These are phyloP conservation scores for Ctenicera cuprea DNA, from an alignment of 2,888 invertebrate genomes.

Conservation along the genomic window DNA sequence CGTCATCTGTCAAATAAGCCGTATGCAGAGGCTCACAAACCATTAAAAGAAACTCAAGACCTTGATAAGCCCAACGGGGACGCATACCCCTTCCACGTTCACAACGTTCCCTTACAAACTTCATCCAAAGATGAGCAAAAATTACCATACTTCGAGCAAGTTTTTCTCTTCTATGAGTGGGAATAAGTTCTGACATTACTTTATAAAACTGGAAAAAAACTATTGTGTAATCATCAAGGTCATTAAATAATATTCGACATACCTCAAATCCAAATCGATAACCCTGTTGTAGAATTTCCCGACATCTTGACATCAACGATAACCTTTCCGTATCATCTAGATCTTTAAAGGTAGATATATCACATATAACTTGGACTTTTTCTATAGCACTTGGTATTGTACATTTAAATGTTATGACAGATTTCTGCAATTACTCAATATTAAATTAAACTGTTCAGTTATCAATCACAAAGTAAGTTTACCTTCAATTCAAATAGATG, in stretches of 20 bases:
- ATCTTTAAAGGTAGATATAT: conserved; percentile 74
- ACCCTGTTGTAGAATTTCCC: conserved; percentile 89
- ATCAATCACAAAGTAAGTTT: conserved; percentile 19
- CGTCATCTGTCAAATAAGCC: conserved; percentile 82
- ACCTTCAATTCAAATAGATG: conserved; percentile 58
- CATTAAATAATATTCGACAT: conserved; percentile 50
- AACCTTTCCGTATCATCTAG: conserved; percentile 77
- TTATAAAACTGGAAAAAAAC: conserved; percentile 77
- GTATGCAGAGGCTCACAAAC: conserved; percentile 91
- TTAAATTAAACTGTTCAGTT: not conserved
- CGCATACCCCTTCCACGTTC: conserved; percentile 87
- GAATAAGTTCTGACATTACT: conserved; percentile 81
- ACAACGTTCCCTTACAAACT: conserved; percentile 88
- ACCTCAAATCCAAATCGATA: conserved; percentile 94
- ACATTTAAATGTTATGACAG: conserved; percentile 76
- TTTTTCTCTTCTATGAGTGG: conserved; percentile 68
- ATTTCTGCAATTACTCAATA: conserved; percentile 58
- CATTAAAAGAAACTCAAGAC: conserved; percentile 89
- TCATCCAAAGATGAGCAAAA: conserved; percentile 92
- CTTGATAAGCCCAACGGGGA: conserved; percentile 93
- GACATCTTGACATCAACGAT: conserved; percentile 79
- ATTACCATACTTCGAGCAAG: conserved; percentile 79
- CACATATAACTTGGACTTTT: conserved; percentile 75
- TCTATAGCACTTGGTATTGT: conserved; percentile 76
- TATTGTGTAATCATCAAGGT: not conserved